These are phyloP conservation scores for Brenthis hecate DNA, from an alignment of 2,888 invertebrate species.

Conservation along the genomic window DNA sequence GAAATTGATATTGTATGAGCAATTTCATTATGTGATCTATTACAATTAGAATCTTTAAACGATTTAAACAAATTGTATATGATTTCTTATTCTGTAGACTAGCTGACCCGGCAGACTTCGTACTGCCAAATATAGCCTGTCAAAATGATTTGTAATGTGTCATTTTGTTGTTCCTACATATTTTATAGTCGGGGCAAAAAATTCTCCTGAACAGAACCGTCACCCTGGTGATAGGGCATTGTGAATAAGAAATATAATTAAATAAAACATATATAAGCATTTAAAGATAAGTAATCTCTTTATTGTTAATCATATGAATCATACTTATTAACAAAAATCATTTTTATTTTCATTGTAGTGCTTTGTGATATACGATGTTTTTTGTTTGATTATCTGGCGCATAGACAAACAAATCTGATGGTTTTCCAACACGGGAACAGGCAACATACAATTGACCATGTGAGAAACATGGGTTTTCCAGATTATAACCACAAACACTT, in stretches of 20 bases:
- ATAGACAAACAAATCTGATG: conserved; percentile 46
- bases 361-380: conserved; percentile 42
- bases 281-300: conserved; percentile 45
- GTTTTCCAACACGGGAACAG: conserved; percentile 48
- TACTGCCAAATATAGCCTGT: no score
- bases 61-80: no score
- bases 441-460: conserved; percentile 49
- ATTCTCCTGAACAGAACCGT: conserved; percentile 46
- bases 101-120: no score
- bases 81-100: no score
- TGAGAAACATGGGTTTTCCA: conserved; percentile 44
- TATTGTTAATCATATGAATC: conserved; percentile 43
- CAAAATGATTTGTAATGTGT: no score
- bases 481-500: conserved; percentile 45
- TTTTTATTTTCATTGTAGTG: conserved; percentile 41
- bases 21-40: no score
- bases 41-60: no score
- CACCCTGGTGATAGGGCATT: conserved; percentile 45
- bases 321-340: conserved; percentile 40
- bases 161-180: conserved; percentile 31
- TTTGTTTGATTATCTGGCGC: conserved; percentile 44
- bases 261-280: conserved; percentile 45
- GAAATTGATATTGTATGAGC: no score
- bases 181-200: conserved; percentile 30
- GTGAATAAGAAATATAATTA: conserved; percentile 45